phyloP scores from a whole-genome alignment of 2,888 invertebrate genomes.

The Prosapia bicincta region DNA sequence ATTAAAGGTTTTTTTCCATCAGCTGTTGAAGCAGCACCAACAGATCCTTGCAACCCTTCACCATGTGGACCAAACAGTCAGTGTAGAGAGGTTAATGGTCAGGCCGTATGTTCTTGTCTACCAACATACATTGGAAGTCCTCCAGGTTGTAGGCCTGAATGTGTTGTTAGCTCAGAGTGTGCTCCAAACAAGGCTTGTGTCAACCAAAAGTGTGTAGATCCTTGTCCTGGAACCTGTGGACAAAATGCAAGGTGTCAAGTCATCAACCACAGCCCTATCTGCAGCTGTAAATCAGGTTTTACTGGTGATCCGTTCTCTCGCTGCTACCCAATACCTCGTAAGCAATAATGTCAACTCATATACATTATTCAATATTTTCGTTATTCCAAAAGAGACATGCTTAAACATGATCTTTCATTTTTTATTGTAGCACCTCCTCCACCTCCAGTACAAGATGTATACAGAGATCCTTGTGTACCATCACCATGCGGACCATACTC shows the following conservation, averaged over 20 bases:
- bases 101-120: conserved; percentile 68
- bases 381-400: too few relatives aligned
- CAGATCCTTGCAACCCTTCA: conserved; percentile 65
- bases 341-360: too few relatives aligned
- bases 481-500: conserved; percentile 73
- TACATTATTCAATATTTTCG: too few relatives aligned
- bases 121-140: conserved; percentile 61
- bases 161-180: conserved; percentile 70
- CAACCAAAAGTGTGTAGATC: conserved; percentile 66
- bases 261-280: conserved; percentile 52
- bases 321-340: conserved; percentile 42
- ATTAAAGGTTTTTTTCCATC: too few relatives aligned
- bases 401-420: too few relatives aligned
- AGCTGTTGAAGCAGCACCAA: conserved; percentile 36
- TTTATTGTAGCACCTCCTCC: conserved; percentile 24
- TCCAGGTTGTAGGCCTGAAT: conserved; percentile 70
- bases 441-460: conserved; percentile 41
- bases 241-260: conserved; percentile 68
- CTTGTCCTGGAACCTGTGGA: conserved; percentile 72
- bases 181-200: conserved; percentile 62
- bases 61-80: conserved; percentile 82
- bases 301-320: conserved; percentile 47
- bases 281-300: conserved; percentile 46
- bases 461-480: conserved; percentile 62
- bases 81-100: conserved; percentile 67